These are phyloP conservation scores for Pseudorasbora parva DNA, from an alignment of 2,113 vertebrate species.

Conservation along the genomic window DNA sequence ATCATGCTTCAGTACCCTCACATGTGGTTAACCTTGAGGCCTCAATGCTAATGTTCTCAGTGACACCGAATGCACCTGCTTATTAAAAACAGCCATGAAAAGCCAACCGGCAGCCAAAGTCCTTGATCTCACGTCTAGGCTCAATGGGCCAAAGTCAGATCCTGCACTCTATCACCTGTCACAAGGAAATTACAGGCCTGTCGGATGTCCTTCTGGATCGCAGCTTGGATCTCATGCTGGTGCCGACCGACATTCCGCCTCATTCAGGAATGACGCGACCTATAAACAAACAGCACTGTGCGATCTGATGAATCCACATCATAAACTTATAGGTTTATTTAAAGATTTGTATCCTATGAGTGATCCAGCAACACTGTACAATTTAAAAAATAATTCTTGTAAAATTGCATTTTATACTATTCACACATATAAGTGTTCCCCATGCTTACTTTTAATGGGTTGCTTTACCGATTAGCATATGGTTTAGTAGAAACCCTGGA, in stretches of 20 bases:
- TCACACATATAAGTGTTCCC: too few relatives aligned
- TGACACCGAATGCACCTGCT: constrained; percentile 21
- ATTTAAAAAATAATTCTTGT: too few relatives aligned
- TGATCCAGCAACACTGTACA: too few relatives aligned
- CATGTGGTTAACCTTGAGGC: constrained; percentile 19
- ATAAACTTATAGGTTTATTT: too few relatives aligned
- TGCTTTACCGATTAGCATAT: too few relatives aligned
- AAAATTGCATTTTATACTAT: too few relatives aligned
- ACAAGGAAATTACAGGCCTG: constrained; percentile 68
- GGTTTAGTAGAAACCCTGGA: too few relatives aligned
- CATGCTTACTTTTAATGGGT: too few relatives aligned
- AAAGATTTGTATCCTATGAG: too few relatives aligned
- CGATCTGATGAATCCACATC: neutral
- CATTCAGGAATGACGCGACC: neutral
- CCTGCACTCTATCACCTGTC: constrained; percentile 72
- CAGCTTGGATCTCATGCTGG: constrained; percentile 55
- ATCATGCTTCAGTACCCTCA: constrained; percentile 5
- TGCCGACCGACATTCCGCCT: neutral
- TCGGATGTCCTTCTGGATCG: constrained; percentile 56
- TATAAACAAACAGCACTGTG: constrained; percentile 13
- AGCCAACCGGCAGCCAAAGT: neutral
- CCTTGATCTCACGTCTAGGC: constrained; percentile 48
- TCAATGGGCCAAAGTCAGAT: constrained; percentile 62
- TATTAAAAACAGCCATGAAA: constrained; percentile 42
- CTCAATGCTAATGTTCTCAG: constrained; percentile 22